phyloP scores from a whole-genome alignment of 2,888 invertebrate species.

The Pristionchus entomophagus region DNA sequence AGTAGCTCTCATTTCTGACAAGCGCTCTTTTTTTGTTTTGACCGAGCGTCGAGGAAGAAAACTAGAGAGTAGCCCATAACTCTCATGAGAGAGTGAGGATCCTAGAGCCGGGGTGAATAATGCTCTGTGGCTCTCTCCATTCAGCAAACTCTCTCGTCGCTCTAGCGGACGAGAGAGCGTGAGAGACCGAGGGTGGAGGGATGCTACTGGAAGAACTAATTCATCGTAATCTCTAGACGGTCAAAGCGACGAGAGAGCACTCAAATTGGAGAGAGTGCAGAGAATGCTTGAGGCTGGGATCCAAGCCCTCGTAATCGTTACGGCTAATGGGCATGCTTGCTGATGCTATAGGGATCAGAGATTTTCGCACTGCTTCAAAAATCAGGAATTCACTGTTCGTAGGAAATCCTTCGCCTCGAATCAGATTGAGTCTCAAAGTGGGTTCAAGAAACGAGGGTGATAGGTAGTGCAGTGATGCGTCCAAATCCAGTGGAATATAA shows the following conservation, averaged over 20 bases:
- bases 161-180: not conserved
- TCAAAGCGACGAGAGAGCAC: not conserved
- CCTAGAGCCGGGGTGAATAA: not conserved
- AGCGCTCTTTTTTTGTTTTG: too few relatives aligned
- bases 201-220: too few relatives aligned
- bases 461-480: too few relatives aligned
- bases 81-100: not conserved
- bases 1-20: too few relatives aligned
- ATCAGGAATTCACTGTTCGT: too few relatives aligned
- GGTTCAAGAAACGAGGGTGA: too few relatives aligned
- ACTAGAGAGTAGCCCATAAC: too few relatives aligned
- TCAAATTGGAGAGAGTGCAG: not conserved
- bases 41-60: too few relatives aligned
- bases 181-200: not conserved
- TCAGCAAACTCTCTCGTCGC: not conserved
- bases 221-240: not conserved
- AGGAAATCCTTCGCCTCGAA: too few relatives aligned
- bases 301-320: not conserved
- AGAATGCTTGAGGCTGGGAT: not conserved
- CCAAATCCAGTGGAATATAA: too few relatives aligned
- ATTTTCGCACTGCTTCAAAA: too few relatives aligned
- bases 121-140: not conserved
- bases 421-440: too few relatives aligned
- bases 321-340: not conserved
- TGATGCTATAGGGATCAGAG: not conserved